These are phyloP conservation scores for Podotricha telesiphe DNA, from an alignment of 2,888 invertebrate genomes.

Conservation along the genomic window DNA sequence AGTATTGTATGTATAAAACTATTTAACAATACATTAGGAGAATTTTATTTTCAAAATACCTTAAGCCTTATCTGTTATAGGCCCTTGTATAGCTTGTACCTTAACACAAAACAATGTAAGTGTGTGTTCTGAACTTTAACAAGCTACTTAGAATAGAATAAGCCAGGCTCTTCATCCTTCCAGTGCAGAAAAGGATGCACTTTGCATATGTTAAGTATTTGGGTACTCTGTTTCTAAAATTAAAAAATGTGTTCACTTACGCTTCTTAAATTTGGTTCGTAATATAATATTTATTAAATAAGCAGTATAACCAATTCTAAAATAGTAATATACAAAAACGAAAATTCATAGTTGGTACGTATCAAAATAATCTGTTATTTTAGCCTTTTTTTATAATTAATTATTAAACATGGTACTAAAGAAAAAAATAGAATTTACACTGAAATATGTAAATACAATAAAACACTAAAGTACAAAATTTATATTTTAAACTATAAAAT, in stretches of 20 bases:
- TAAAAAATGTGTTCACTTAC: too few species aligned
- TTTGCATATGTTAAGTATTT: conserved; percentile 10
- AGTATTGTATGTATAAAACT: too few species aligned
- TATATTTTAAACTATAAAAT: conserved; percentile 33
- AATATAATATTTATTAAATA: too few species aligned
- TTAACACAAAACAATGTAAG: not conserved
- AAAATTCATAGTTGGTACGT: too few species aligned
- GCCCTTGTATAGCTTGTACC: not conserved
- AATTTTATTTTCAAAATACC: not conserved
- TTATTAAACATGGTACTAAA: too few species aligned
- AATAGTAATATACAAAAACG: too few species aligned
- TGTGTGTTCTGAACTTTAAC: not conserved
- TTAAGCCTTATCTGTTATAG: not conserved
- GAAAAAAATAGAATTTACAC: too few species aligned
- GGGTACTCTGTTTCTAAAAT: not conserved
- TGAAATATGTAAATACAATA: not conserved
- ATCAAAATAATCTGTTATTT: too few species aligned
- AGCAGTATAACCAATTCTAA: too few species aligned
- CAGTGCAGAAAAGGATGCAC: not conserved
- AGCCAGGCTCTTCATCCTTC: not conserved
- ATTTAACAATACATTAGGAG: too few species aligned
- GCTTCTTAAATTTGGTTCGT: not conserved
- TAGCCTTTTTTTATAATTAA: too few species aligned
- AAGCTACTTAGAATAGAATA: not conserved
- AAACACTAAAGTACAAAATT: not conserved